phyloP scores from a whole-genome alignment of 92 coral and sea anemone genomes.

The Plumapathes pennacea region DNA sequence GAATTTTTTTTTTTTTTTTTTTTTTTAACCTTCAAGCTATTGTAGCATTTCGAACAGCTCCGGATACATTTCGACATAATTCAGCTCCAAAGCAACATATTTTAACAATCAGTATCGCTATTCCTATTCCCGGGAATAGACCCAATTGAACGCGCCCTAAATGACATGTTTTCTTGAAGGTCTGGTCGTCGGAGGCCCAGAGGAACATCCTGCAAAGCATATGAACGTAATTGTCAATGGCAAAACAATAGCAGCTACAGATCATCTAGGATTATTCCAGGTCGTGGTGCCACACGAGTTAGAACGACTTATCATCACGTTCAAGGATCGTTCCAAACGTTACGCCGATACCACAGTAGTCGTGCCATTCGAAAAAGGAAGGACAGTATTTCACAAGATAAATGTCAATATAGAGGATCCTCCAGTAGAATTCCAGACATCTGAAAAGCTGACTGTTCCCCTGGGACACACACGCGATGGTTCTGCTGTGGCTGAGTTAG shows the following conservation, averaged over 20 bases:
- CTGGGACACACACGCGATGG: conserved; percentile 6
- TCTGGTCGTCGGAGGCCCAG: conserved; percentile 7
- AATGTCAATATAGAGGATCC: conserved; percentile 4
- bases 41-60: no score
- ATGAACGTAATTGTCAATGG: neutral
- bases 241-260: neutral
- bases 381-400: conserved; percentile 1
- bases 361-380: conserved; percentile 1
- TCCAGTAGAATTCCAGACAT: conserved; percentile 4
- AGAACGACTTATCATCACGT: conserved; percentile 8
- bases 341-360: neutral
- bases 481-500: conserved; percentile 43
- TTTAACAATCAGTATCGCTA: no score
- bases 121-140: no score
- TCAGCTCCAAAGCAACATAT: no score
- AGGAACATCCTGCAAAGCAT: neutral
- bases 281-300: neutral
- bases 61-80: no score
- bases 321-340: neutral
- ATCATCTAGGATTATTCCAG: conserved; percentile 2
- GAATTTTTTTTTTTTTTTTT: no score
- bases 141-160: no score
- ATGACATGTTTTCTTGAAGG: no score
- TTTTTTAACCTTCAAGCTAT: no score
- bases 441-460: neutral